phyloP scores from a whole-genome alignment of 2,113 vertebrate genomes.

The Meleagris gallopavo region DNA sequence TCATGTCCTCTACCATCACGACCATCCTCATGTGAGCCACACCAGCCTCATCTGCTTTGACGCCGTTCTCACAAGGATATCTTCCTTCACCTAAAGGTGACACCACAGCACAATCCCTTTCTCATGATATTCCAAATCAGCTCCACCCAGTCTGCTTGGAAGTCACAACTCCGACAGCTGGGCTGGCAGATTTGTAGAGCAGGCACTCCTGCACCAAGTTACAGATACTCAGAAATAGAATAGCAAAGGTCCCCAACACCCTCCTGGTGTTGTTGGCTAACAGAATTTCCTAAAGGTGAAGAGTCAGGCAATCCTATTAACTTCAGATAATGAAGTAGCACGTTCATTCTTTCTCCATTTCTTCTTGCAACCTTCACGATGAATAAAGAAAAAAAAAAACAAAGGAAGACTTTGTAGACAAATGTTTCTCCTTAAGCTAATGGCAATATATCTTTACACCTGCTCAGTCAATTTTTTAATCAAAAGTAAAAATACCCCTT shows the following conservation, averaged over 20 bases:
- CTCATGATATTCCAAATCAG: background rate
- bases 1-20: background rate
- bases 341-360: background rate
- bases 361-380: background rate
- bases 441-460: background rate
- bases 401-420: background rate
- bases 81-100: background rate
- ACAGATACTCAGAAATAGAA: background rate
- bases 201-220: background rate
- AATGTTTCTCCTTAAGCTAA: background rate
- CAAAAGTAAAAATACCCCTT: conserved; percentile 14
- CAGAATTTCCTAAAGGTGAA: background rate
- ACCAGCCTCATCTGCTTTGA: fast-evolving
- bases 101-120: background rate
- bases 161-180: background rate
- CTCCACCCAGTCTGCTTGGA: background rate
- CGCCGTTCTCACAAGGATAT: background rate
- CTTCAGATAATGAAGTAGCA: background rate
- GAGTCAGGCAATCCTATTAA: background rate
- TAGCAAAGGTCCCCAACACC: background rate
- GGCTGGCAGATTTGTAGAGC: background rate
- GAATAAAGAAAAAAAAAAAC: conserved; percentile 21
- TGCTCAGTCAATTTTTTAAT: conserved; percentile 43
- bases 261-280: background rate
- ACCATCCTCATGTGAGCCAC: background rate